A percentile compares a stretch with the other conserved stretches of the same genome.
phyloP scores from a whole-genome alignment of 1,140 invertebrate species.

The Melitaea cinxia region DNA sequence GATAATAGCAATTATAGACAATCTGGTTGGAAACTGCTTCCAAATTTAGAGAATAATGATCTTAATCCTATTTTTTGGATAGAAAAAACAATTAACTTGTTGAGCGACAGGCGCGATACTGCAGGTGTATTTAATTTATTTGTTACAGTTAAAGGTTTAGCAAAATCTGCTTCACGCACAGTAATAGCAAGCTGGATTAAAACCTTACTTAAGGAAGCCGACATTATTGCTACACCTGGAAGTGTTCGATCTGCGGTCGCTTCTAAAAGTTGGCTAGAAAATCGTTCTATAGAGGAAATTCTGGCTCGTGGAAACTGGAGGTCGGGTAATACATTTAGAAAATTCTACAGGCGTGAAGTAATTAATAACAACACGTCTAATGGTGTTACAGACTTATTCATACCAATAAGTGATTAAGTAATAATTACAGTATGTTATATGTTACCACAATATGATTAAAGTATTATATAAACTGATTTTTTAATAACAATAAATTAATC shows the following conservation, averaged over 20 bases:
- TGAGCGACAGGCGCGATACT: background rate
- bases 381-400: too few relatives aligned
- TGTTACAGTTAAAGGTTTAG: background rate
- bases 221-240: slow-evolving; percentile 21
- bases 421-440: too few relatives aligned
- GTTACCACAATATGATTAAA: too few relatives aligned
- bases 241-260: slow-evolving; percentile 33
- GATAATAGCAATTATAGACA: slow-evolving; percentile 6
- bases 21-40: background rate
- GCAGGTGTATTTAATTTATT: background rate
- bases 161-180: slow-evolving; percentile 12
- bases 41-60: background rate
- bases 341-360: slow-evolving; percentile 28
- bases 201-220: slow-evolving; percentile 10
- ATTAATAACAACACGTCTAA: too few relatives aligned
- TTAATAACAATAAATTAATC: too few relatives aligned
- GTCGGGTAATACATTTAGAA: slow-evolving; percentile 26
- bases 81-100: background rate
- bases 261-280: slow-evolving; percentile 32
- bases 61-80: slow-evolving; percentile 1
- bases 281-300: slow-evolving; percentile 29
- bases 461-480: too few relatives aligned
- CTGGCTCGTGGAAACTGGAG: slow-evolving; percentile 30
- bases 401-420: too few relatives aligned
- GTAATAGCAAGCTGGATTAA: slow-evolving; percentile 32